Conservation (phyloP, 1,140 invertebrate species). For the Pogonomyrmex californicus region DNA sequence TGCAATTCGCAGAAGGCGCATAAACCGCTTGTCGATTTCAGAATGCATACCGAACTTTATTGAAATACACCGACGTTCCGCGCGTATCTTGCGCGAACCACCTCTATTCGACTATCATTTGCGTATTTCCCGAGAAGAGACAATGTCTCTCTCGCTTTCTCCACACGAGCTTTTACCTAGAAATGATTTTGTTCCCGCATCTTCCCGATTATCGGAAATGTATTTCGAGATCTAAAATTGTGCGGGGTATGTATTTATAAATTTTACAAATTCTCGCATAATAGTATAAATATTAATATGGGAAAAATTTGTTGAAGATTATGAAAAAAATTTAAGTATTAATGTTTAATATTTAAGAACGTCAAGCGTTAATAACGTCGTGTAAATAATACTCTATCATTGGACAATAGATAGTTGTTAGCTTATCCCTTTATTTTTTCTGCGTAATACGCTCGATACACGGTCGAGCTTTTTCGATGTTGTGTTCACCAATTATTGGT, state of each 20-base stretch:
- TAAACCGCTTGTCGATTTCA: constrained; percentile 70
- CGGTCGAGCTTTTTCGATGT: constrained; percentile 41
- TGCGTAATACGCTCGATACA: constrained; percentile 53
- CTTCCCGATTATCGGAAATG: constrained; percentile 16
- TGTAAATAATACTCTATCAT: constrained; percentile 21
- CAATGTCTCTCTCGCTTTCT: constrained; percentile 21
- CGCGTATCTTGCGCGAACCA: constrained; percentile 41
- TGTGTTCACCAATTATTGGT: constrained; percentile 62
- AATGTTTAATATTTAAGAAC: constrained; percentile 12
- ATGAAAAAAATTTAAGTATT: neutral
- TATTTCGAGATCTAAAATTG: neutral
- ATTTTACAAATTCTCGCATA: neutral
- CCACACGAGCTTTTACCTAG: constrained; percentile 29
- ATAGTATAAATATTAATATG: neutral
- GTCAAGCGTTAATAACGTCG: constrained; percentile 32
- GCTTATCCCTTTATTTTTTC: constrained; percentile 44
- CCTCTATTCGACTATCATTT: constrained; percentile 52
- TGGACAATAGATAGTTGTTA: constrained; percentile 51
- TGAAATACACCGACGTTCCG: constrained; percentile 67
- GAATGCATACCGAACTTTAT: constrained; percentile 73
- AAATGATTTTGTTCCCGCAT: constrained; percentile 21
- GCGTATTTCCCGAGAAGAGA: constrained; percentile 43
- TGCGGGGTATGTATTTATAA: neutral
- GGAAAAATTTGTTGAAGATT: neutral
- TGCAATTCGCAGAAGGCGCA: constrained; percentile 57